A percentile compares a stretch with the other conserved stretches of the same genome.
phyloP scores from a whole-genome alignment of 2,797 vertebrate genomes.

The Melanotaenia nigrans region DNA sequence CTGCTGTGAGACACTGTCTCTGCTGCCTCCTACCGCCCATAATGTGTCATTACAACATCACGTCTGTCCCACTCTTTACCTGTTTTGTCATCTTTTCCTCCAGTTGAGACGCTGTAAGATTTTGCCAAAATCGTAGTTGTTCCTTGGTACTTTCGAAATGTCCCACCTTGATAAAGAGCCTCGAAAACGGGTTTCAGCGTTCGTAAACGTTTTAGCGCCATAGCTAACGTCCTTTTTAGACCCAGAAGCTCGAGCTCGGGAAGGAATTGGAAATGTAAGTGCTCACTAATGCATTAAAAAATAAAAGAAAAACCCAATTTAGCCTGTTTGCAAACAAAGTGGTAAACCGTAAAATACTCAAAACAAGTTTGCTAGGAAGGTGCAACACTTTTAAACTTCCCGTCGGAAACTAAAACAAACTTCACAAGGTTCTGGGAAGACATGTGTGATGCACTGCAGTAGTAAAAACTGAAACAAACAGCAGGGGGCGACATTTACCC shows the following conservation, averaged over 20 bases:
- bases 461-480: conserved; percentile 24
- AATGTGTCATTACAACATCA: neutral
- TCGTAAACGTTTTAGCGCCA: conserved; percentile 41
- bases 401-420: conserved; percentile 24
- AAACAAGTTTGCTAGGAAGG: neutral
- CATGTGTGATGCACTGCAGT: conserved; percentile 51
- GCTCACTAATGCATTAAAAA: neutral
- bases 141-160: neutral
- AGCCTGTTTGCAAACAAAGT: neutral
- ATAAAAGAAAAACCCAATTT: neutral
- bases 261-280: neutral
- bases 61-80: conserved; percentile 27
- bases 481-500: conserved; percentile 66
- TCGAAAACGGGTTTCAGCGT: neutral
- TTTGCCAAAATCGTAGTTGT: neutral
- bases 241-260: neutral
- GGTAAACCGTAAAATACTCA: too few species aligned
- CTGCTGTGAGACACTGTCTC: conserved; percentile 13
- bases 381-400: conserved; percentile 15
- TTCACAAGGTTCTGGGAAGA: conserved; percentile 22
- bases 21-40: conserved; percentile 44
- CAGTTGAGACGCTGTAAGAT: conserved; percentile 17
- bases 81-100: conserved; percentile 20
- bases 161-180: neutral
- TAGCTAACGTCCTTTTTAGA: neutral